Evolutionary conservation across 2,888 invertebrate species (phyloP), one percentile per base, ranked within the genome.

Genomic region (Tenthredo amoena): DNA sequence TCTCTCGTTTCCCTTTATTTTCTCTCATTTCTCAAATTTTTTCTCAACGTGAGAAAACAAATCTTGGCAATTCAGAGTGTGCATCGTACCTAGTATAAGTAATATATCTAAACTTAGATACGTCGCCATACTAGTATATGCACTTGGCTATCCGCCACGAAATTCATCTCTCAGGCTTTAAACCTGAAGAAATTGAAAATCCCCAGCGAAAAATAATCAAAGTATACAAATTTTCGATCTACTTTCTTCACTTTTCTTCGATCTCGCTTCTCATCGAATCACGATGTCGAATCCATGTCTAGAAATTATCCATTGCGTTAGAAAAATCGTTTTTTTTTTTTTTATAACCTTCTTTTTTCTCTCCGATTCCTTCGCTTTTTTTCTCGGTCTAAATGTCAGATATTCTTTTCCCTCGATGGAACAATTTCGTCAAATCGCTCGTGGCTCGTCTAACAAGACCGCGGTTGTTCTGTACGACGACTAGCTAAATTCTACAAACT

Each of bases 401-500:
- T 1, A 55, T 55, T n/a, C 18, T 55, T 55, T n/a, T n/a, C 7
- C n/a, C n/a, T n/a, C n/a, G n/a, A 55, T 55, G n/a, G 6, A 55
- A 55, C 55, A n/a, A 7, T 47, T 47, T 47, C 12, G 47, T 47
- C 2, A 47, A 47, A 47, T 47, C 12, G 12, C 15, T 47, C 47
- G 47, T 15, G 47, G 47, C 3, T 47, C 47, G 50, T 6, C 6
- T 15, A 77, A 77, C 43, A 50, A 43, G 43, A 47, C 0, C 43
- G 12, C 31, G 55, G 55, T 55, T 40, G 37, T n/a, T 34, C 31
- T 15, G n/a, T 74, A 50, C 77, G 55, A 86, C 84, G 74, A 85
- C 89, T 89, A 90, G 91, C 81, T 37, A 26, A 81, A 92, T 92
- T 90, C 91, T 89, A 89, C 88, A 89, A 90, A 90, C 88, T 91